phyloP scores from a whole-genome alignment of 2,888 invertebrate genomes.

The Byasa hedistus region DNA sequence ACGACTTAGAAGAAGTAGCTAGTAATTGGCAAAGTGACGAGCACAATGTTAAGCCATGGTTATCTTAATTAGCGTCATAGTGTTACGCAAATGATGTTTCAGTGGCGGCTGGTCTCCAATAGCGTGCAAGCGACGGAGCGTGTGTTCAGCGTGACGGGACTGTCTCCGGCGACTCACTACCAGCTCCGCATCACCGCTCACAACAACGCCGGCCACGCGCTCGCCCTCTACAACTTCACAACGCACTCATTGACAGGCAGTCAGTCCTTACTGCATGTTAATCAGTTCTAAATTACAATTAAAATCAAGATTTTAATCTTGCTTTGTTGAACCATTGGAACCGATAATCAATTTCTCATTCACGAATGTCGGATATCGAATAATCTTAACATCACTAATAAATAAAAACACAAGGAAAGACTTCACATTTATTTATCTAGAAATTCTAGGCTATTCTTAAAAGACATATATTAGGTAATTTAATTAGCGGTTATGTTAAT shows the following conservation, averaged over 20 bases:
- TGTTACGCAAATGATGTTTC: slow-evolving; percentile 36
- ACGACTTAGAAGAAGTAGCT: no score
- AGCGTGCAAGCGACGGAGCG: slow-evolving; percentile 90
- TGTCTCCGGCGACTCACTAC: slow-evolving; percentile 87
- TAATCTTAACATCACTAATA: no score
- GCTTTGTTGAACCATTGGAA: no score
- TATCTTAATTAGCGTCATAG: background rate
- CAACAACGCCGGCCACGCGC: slow-evolving; percentile 92
- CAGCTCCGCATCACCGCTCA: slow-evolving; percentile 88
- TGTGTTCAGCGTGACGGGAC: slow-evolving; percentile 88
- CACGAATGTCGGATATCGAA: no score
- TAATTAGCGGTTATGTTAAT: no score
- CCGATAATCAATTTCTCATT: no score
- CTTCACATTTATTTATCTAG: no score
- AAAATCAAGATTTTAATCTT: no score
- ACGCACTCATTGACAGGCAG: slow-evolving; percentile 89
- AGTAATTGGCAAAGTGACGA: no score
- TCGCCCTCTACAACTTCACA: slow-evolving; percentile 91
- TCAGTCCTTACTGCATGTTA: slow-evolving; percentile 55
- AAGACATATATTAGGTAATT: no score
- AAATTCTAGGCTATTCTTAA: no score
- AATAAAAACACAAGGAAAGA: no score
- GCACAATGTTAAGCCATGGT: rapidly evolving
- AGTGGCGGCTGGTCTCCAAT: slow-evolving; percentile 90
- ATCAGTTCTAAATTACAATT: background rate